Percentiles rank a stretch among this genome's conserved stretches.
Conservation (phyloP, 2,888 invertebrate genomes). For the Reticulitermes lucifugus region DNA sequence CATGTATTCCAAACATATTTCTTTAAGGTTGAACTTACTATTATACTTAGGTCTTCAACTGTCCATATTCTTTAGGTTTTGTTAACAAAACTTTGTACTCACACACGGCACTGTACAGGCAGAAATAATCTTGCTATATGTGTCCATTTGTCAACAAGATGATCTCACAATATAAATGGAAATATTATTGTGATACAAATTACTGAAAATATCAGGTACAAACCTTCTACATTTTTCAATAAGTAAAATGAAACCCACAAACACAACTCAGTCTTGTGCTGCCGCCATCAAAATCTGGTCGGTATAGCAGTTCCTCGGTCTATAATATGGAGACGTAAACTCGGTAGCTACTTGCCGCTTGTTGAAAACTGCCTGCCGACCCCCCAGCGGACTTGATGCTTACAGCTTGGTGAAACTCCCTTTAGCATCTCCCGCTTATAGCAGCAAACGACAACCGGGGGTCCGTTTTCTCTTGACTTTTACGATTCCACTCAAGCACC, state of each 20-base stretch:
- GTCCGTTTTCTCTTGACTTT: constrained; percentile 36
- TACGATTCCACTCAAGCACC: constrained; percentile 38
- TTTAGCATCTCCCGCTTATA: constrained; percentile 18
- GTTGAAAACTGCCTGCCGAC: background rate
- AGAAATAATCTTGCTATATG: too few relatives aligned
- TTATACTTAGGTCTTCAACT: too few relatives aligned
- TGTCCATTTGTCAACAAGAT: background rate
- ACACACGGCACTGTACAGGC: too few relatives aligned
- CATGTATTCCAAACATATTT: too few relatives aligned
- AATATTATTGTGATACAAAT: background rate
- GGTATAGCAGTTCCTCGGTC: background rate
- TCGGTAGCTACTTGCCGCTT: background rate
- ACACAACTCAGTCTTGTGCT: background rate
- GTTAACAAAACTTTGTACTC: too few relatives aligned
- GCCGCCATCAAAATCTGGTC: constrained; percentile 18
- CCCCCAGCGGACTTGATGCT: background rate
- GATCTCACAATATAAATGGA: background rate
- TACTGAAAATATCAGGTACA: background rate
- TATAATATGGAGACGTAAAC: constrained; percentile 16
- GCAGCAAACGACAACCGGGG: constrained; percentile 33
- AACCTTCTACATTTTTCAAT: background rate
- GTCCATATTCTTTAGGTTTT: too few relatives aligned
- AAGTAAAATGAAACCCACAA: background rate
- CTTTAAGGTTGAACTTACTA: too few relatives aligned
- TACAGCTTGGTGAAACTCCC: background rate